A percentile compares a stretch with the other conserved stretches of the same genome.
Conservation (phyloP, 2,797 vertebrate species). For the Threskiornis aethiopicus region DNA sequence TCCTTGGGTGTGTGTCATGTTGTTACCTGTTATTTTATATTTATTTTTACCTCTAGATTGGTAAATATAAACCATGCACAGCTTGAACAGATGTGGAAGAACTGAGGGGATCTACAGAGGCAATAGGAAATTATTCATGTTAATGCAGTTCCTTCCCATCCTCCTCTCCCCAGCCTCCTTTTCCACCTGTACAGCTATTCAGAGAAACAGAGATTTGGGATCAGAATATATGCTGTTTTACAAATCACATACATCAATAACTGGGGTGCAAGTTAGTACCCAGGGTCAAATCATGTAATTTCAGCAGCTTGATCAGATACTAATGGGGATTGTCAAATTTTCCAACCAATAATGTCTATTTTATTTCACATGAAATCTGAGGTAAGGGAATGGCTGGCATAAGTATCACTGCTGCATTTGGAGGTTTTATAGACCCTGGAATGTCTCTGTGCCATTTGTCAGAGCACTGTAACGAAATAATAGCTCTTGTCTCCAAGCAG, state of each 20-base stretch:
- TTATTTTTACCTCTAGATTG: background rate
- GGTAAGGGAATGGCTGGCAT: background rate
- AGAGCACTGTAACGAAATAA: background rate
- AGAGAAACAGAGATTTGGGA: background rate
- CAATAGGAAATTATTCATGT: background rate
- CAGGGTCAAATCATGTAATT: background rate
- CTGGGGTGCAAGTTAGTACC: background rate
- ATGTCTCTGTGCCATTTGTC: background rate
- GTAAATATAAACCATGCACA: background rate
- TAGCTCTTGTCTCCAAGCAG: background rate
- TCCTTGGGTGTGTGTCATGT: background rate
- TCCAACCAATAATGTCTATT: background rate
- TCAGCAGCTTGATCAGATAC: background rate
- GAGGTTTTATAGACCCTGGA: constrained; percentile 4
- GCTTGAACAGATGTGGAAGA: background rate
- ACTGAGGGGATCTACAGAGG: background rate
- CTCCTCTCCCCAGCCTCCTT: background rate
- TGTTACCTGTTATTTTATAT: background rate
- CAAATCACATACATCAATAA: background rate
- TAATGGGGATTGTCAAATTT: background rate
- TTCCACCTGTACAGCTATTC: background rate
- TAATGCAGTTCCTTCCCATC: background rate
- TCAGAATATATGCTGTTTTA: background rate
- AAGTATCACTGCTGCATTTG: background rate
- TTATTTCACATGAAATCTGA: background rate